Base-by-base conservation (phyloP, 1,140 invertebrate genomes). In the Platorchestia sp. region DNA sequence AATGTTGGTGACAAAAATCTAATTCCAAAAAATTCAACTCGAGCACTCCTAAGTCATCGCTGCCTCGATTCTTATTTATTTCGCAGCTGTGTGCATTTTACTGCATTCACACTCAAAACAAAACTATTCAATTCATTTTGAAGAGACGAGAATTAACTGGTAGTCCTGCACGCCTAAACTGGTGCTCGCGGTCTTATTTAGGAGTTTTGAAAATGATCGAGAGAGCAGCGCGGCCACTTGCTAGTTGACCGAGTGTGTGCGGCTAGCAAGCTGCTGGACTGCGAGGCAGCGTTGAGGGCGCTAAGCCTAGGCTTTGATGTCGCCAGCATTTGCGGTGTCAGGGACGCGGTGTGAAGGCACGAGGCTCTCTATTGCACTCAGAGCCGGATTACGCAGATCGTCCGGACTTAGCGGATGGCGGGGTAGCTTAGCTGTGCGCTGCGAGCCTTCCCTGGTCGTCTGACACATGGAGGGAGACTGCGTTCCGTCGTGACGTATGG, bases 361-460 rank as follows among this genome's bases (percentile, higher is more conserved):
- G 91, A 93, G 91, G 91, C 43, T 93, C 91, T 93, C 91, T 47
- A 93, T 93, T 45, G 91, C 91, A 93, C 91, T 93, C 91, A 44
- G 22, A 42, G 91, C 43, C 36, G 91, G 91, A 93, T 93, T 93
- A 93, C 91, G 91, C 43, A 93, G 91, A 93, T 93, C 91, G 91
- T 44, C 91, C 44, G 45, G 91, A 93, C 91, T 93, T 93, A 93
- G 22, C 14, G 43, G 91, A 93, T 93, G 45, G 91, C 91, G 91
- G 43, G 36, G 47, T 0, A 40, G 91, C 91, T 93, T 93, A 93
- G 91, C 91, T 93, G 43, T 45, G 87, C 41, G 43, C 91, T 93
- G 44, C 44, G 45, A 89, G 41, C 87, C 87, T 89, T 14, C 41
- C 5, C 87, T 43, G 87, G 87, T 41, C 43, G 87, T 41, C 41